phyloP scores from a whole-genome alignment of 2,113 vertebrate species.

The Azemiops feae region DNA sequence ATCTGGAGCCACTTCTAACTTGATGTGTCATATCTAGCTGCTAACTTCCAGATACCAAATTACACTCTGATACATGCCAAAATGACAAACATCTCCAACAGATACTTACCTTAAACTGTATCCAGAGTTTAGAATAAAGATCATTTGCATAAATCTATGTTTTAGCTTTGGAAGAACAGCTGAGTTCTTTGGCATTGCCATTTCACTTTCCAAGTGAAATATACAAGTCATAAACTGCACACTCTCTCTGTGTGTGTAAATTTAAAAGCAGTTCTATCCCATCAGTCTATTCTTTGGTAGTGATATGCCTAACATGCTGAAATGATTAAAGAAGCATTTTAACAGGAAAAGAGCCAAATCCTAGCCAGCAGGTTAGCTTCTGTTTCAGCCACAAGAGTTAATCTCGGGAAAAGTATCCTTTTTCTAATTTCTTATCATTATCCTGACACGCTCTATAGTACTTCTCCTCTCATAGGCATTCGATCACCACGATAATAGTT shows the following conservation, averaged over 20 bases:
- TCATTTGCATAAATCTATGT: background rate
- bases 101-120: background rate
- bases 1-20: background rate
- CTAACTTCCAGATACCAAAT: background rate
- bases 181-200: background rate
- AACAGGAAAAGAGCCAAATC: conserved; percentile 39
- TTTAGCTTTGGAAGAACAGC: background rate
- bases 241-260: background rate
- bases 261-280: accelerated
- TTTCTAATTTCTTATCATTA: conserved; percentile 51
- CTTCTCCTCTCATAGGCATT: conserved; percentile 19
- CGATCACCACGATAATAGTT: conserved; percentile 16
- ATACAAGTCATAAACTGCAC: background rate
- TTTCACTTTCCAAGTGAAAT: background rate
- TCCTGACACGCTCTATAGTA: conserved; percentile 20
- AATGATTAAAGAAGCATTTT: conserved; percentile 47
- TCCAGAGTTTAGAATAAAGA: background rate
- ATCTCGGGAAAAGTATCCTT: conserved; percentile 33
- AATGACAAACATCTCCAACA: background rate
- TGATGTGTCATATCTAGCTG: background rate
- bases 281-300: background rate
- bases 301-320: conserved; percentile 25
- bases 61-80: conserved; percentile 1
- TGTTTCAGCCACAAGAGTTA: conserved; percentile 44
- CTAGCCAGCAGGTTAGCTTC: conserved; percentile 53